Conservation (phyloP, 2,888 invertebrate species). For the Perizoma affinitatum region DNA sequence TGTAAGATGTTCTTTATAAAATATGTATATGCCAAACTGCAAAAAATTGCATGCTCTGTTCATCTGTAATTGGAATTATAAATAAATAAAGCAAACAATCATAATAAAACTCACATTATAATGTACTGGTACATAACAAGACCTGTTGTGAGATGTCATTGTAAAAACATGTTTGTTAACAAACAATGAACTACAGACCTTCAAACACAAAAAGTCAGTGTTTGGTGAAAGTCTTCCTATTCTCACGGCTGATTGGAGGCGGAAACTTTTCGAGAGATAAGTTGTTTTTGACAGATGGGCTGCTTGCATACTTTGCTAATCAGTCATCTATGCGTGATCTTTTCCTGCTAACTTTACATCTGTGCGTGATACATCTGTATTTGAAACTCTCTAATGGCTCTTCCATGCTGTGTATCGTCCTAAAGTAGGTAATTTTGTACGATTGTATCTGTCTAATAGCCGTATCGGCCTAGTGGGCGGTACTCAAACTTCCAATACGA, state of each 20-base stretch:
- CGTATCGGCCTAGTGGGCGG: too few species aligned
- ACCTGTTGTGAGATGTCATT: constrained; percentile 19
- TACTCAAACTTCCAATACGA: too few species aligned
- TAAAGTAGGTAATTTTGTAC: not conserved
- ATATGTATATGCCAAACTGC: too few species aligned
- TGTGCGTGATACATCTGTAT: constrained; percentile 20
- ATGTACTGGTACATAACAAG: not conserved
- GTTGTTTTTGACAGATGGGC: constrained; percentile 28
- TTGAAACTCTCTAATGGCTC: constrained; percentile 18
- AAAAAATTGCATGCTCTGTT: too few species aligned
- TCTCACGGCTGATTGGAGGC: constrained; percentile 64
- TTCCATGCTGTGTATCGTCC: constrained; percentile 15
- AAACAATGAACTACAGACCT: constrained; percentile 25
- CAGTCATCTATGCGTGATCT: constrained; percentile 19
- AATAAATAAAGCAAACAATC: not conserved
- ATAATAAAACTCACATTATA: not conserved
- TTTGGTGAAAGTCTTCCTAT: constrained; percentile 70
- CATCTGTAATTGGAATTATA: too few species aligned
- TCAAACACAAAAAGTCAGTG: constrained; percentile 21
- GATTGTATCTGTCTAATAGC: not conserved
- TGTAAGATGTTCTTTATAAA: too few species aligned
- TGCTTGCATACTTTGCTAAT: constrained; percentile 18
- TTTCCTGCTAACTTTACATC: constrained; percentile 8
- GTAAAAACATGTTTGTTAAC: constrained; percentile 17
- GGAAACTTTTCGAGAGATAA: constrained; percentile 45